Percentiles rank a stretch among this genome's conserved stretches.
phyloP scores from a whole-genome alignment of 2,797 vertebrate species.

The Rhyacichthys aspro region DNA sequence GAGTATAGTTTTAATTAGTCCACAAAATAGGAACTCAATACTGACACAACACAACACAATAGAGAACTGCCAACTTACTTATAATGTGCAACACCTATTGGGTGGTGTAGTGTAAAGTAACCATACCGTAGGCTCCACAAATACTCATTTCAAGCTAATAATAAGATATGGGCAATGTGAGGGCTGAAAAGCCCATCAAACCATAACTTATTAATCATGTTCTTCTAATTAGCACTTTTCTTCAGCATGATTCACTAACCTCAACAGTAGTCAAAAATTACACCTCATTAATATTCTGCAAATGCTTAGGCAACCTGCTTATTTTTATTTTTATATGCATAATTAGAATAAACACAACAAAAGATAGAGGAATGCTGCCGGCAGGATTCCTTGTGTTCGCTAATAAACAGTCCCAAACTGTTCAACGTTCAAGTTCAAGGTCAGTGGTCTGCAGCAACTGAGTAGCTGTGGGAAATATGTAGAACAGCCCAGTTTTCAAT shows the following conservation, averaged over 20 bases:
- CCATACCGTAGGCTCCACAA: no score
- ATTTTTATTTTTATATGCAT: slow-evolving; percentile 48
- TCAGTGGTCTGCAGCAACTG: slow-evolving; percentile 6
- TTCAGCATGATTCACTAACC: slow-evolving; percentile 40
- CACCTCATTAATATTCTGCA: slow-evolving; percentile 58
- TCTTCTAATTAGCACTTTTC: slow-evolving; percentile 64
- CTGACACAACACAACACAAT: slow-evolving; percentile 24
- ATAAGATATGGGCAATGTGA: slow-evolving; percentile 8
- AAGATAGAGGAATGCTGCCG: slow-evolving; percentile 21
- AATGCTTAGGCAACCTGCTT: slow-evolving; percentile 46
- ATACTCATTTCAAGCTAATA: no score
- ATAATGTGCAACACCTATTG: slow-evolving; percentile 19
- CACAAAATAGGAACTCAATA: slow-evolving; percentile 21
- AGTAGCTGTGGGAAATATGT: no score
- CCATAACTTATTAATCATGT: slow-evolving; percentile 61
- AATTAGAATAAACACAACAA: slow-evolving; percentile 52
- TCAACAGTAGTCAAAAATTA: slow-evolving; percentile 51
- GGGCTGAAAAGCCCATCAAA: slow-evolving; percentile 68
- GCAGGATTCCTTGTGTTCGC: slow-evolving; percentile 24
- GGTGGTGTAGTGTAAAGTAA: background rate
- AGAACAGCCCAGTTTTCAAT: no score
- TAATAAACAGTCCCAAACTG: slow-evolving; percentile 40
- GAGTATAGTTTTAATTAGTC: slow-evolving; percentile 36
- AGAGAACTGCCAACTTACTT: slow-evolving; percentile 19
- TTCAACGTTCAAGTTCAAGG: slow-evolving; percentile 44